These are phyloP conservation scores for Nixonia krombeini DNA, from an alignment of 1,140 invertebrate genomes.

Conservation along the genomic window DNA sequence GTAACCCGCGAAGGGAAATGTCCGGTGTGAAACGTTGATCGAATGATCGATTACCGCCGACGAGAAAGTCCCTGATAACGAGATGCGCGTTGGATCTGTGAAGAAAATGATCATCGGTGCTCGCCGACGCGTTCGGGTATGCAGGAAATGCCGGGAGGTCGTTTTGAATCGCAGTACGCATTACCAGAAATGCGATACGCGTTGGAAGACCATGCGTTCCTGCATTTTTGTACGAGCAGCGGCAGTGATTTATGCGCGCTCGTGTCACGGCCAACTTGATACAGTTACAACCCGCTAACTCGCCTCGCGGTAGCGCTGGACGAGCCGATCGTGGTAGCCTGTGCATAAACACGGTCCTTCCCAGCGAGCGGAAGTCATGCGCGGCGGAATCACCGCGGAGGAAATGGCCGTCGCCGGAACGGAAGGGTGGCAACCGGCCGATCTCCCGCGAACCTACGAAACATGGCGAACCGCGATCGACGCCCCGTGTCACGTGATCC, in stretches of 20 bases:
- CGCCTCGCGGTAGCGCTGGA: constrained; percentile 43
- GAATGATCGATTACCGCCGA: too few relatives aligned
- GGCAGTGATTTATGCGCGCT: constrained; percentile 66
- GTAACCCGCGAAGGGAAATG: too few relatives aligned
- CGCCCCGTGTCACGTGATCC: neutral
- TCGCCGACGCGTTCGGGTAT: too few relatives aligned
- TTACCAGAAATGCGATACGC: constrained; percentile 27
- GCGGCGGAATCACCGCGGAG: constrained; percentile 36
- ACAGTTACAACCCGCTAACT: constrained; percentile 68
- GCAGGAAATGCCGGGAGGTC: neutral
- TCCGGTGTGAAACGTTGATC: too few relatives aligned
- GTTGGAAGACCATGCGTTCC: constrained; percentile 30
- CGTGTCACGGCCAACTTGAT: constrained; percentile 69
- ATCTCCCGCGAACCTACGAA: neutral
- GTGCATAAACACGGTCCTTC: constrained; percentile 40
- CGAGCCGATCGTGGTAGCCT: constrained; percentile 22
- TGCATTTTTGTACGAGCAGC: constrained; percentile 45
- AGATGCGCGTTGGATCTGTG: too few relatives aligned
- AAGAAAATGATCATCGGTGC: too few relatives aligned
- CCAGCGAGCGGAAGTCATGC: constrained; percentile 46
- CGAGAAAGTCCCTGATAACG: too few relatives aligned
- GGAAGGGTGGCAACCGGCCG: too few relatives aligned
- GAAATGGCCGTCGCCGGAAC: constrained; percentile 1
- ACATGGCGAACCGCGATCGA: neutral
- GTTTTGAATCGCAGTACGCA: constrained; percentile 11